These are phyloP conservation scores for Takifugu flavidus DNA, from an alignment of 2,113 vertebrate species.

Conservation along the genomic window DNA sequence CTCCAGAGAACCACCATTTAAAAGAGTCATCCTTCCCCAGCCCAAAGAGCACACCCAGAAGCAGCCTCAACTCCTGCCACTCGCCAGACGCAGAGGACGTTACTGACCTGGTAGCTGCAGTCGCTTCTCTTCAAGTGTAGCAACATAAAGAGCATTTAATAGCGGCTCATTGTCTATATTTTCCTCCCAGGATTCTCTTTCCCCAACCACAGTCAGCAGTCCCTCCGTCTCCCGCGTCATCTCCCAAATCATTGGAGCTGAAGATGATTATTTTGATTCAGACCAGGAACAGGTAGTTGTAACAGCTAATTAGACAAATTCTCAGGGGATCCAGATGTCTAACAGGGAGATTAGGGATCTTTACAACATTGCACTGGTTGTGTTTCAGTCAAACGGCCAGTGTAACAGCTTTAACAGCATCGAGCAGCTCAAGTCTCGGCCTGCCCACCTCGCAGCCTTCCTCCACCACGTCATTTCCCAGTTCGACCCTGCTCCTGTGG, in stretches of 20 bases:
- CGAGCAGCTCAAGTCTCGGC: slow-evolving; percentile 90
- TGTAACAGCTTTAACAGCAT: slow-evolving; percentile 96
- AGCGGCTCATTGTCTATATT: not conserved
- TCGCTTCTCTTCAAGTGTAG: accelerated
- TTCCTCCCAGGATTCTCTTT: slow-evolving; percentile 77
- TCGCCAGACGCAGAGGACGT: slow-evolving; percentile 69
- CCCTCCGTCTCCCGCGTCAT: slow-evolving; percentile 73
- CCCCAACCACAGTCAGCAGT: slow-evolving; percentile 77
- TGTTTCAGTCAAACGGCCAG: slow-evolving; percentile 86
- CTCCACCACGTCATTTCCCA: slow-evolving; percentile 96
- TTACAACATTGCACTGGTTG: not conserved
- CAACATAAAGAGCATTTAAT: not conserved
- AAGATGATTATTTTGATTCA: slow-evolving; percentile 93
- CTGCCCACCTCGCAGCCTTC: slow-evolving; percentile 93
- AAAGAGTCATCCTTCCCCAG: slow-evolving; percentile 64
- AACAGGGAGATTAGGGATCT: too few species aligned
- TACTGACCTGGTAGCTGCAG: slow-evolving; percentile 68
- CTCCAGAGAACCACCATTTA: slow-evolving; percentile 51
- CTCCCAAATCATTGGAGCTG: slow-evolving; percentile 90
- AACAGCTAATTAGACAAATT: not conserved
- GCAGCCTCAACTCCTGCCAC: slow-evolving; percentile 72
- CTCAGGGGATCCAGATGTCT: too few species aligned
- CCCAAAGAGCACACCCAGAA: slow-evolving; percentile 69
- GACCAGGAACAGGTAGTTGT: slow-evolving; percentile 89
- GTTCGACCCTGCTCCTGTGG: slow-evolving; percentile 93